These are phyloP conservation scores for Callospermophilus lateralis DNA, from an alignment of 2,113 vertebrate genomes.

Conservation along the genomic window DNA sequence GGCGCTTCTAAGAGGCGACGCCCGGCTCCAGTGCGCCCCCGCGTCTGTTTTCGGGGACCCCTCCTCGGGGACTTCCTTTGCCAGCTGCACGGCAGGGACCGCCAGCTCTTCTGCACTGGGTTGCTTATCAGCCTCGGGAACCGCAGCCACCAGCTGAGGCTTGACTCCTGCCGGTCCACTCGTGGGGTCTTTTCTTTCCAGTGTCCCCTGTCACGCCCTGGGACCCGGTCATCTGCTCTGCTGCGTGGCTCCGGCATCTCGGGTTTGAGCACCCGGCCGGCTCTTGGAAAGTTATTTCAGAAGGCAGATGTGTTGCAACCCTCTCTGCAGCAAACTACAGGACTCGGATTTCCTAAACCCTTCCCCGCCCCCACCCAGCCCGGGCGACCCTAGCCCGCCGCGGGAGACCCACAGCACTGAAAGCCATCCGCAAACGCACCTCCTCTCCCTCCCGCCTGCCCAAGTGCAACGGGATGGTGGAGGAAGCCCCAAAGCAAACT, in stretches of 20 bases:
- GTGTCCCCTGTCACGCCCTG: not conserved
- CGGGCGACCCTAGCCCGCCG: not conserved
- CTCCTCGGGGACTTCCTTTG: not conserved
- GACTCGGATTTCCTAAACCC: not conserved
- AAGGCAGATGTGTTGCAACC: constrained; percentile 41
- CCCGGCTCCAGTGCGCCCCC: too few species aligned
- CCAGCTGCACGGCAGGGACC: not conserved
- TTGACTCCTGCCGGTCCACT: not conserved
- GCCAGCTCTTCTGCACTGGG: not conserved
- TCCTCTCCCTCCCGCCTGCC: not conserved
- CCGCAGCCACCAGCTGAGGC: not conserved
- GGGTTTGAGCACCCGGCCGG: not conserved
- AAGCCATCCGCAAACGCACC: not conserved
- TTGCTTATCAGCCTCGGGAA: not conserved
- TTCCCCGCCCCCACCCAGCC: constrained; percentile 19
- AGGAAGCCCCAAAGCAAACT: constrained; percentile 38
- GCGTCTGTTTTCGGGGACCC: not conserved
- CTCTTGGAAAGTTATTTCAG: constrained; percentile 67
- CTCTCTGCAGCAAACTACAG: constrained; percentile 9
- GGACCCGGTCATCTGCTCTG: constrained; percentile 24
- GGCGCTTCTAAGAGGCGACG: not conserved
- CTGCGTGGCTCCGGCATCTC: not conserved
- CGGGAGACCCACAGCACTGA: not conserved
- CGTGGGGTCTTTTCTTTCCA: not conserved
- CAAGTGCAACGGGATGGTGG: not conserved